Base-by-base conservation (phyloP, 2,113 vertebrate species). In the Zosterops japonicus region DNA sequence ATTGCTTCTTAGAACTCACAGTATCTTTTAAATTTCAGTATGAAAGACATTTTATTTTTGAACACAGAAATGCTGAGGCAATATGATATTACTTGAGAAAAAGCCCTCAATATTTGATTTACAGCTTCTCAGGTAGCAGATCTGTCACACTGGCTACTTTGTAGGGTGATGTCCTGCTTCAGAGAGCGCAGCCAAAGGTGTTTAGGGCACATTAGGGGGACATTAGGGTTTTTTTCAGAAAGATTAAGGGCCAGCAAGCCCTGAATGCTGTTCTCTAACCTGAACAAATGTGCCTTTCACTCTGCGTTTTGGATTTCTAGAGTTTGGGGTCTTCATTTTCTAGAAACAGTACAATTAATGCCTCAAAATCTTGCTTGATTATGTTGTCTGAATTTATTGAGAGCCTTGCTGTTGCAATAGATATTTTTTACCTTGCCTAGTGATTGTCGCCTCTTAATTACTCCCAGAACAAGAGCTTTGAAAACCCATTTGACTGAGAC, bases 81-180 rank as follows among this genome's bases (percentile, higher is more conserved):
- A 78, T 44, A n/a, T 13, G 3, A 59, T 33, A 12, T 56, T 47
- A 46, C 17, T 65, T 57, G 31, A 77, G 29, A 9, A 33, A 33
- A 82, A 71, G 20, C 1, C 2, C 22, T 2, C 35, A 56, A 46
- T 47, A 76, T 83, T 71, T 11, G 27, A 67, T 79, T 68, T n/a
- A 36, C 29, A 27, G 14, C 9, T 69, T 83, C 53, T 82, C 11
- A 7, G 9, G 15, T 14, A 41, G 31, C 49, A 71, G 33, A 71
- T 59, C 39, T 91, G 16, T 35, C 60, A 44, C 19, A 17, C 9
- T 44, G 6, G 10, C 19, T 80, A 4, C n/a, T 65, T 77, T 88
- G 14, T 49, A 21, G 20, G 11, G 6, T 41, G 13, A 49, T 0
- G 0, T 33, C 21, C 11, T 87, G 23, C 56, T 85, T 53, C 4